Evolutionary conservation across 2,797 vertebrate species (phyloP).

Genomic region (Australoheros facetus): DNA sequence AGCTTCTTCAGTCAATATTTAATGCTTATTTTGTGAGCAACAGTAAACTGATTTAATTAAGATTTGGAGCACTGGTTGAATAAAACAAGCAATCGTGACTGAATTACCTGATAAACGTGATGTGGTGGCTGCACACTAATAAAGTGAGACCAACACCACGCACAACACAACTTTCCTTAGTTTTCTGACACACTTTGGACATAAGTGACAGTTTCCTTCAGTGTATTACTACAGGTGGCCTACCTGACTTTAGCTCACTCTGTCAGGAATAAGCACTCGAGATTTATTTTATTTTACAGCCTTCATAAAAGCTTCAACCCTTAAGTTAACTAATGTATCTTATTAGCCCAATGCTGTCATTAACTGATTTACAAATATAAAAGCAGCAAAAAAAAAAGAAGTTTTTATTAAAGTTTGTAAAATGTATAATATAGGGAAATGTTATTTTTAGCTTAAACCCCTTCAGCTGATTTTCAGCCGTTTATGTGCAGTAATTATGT

Average conservation of each 20-base stretch:
- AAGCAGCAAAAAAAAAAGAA: neutral
- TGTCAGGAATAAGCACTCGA: neutral
- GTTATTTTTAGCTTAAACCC: neutral
- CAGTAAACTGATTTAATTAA: neutral
- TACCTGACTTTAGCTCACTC: neutral
- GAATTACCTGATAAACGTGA: neutral
- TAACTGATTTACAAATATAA: neutral
- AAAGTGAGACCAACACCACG: neutral
- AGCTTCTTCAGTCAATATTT: neutral
- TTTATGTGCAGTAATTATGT: neutral
- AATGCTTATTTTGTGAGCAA: neutral
- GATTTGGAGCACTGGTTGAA: neutral
- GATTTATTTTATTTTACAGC: neutral
- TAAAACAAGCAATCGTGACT: neutral
- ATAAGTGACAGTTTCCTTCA: neutral
- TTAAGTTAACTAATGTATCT: neutral
- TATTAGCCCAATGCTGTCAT: neutral
- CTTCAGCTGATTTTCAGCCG: neutral
- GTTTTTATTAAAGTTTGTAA: no score
- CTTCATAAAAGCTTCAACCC: neutral
- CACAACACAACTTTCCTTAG: neutral
- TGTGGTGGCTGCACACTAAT: neutral
- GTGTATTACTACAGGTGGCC: neutral
- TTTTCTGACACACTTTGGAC: neutral
- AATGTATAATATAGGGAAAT: neutral